These are phyloP conservation scores for Leptarthrus brevirostris DNA, from an alignment of 2,888 invertebrate species.

Conservation along the genomic window DNA sequence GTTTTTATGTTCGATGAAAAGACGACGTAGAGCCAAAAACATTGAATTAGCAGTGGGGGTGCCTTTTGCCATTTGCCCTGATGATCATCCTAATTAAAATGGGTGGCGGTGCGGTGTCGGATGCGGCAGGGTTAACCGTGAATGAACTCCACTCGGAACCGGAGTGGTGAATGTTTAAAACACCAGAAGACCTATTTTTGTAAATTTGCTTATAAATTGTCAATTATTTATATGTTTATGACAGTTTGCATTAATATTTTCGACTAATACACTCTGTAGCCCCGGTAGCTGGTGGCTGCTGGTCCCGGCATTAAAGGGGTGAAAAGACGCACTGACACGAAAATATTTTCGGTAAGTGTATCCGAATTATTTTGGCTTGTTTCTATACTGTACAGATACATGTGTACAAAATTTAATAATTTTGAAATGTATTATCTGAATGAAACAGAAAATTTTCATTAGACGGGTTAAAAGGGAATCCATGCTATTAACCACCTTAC, in stretches of 20 bases:
- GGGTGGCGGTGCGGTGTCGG: not conserved
- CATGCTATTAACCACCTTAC: slow-evolving; percentile 45
- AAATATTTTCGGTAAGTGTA: slow-evolving; percentile 42
- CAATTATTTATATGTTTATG: slow-evolving; percentile 57
- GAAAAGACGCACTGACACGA: slow-evolving; percentile 16
- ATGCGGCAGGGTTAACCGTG: not conserved
- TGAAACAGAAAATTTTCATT: slow-evolving; percentile 55
- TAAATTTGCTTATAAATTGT: slow-evolving; percentile 57
- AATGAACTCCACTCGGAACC: not conserved
- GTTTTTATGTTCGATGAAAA: slow-evolving; percentile 46
- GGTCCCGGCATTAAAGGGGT: slow-evolving; percentile 12
- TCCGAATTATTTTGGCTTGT: slow-evolving; percentile 47
- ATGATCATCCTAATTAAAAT: slow-evolving; percentile 47
- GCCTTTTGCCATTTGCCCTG: slow-evolving; percentile 44
- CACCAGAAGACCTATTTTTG: slow-evolving; percentile 55
- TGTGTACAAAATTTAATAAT: slow-evolving; percentile 43
- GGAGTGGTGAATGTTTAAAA: slow-evolving; percentile 25
- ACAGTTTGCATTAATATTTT: slow-evolving; percentile 55
- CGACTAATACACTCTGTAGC: slow-evolving; percentile 32
- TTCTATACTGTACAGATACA: slow-evolving; percentile 17
- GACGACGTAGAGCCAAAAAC: slow-evolving; percentile 39
- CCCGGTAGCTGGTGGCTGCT: slow-evolving; percentile 11
- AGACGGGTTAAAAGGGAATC: slow-evolving; percentile 49
- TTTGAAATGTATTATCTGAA: slow-evolving; percentile 55
- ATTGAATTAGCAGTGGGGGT: slow-evolving; percentile 21